Base-by-base conservation (phyloP, 2,797 vertebrate species). In the Coregonus ussuriensis region DNA sequence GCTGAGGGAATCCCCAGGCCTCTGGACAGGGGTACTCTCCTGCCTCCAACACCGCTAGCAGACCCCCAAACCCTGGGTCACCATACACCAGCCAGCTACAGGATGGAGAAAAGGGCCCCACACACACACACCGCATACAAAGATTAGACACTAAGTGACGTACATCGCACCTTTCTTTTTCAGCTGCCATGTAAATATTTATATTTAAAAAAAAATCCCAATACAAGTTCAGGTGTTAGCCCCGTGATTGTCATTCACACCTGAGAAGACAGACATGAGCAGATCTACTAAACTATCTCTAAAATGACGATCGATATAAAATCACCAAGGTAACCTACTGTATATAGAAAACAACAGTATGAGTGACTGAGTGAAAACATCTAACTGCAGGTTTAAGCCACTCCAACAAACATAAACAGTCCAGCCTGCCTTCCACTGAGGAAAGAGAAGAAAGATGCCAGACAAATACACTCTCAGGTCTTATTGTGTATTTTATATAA, bases 71-170 rank as follows among this genome's bases (percentile, higher is more conserved):
- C 56, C 96, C 96, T 71, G 97, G 94, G 74, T 99, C 95, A 89
- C 95, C 95, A 84, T 97, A 98, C 77, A 99, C 91, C 67, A 99
- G 84, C 98, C 98, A 99, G 74, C 98, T 99, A 33, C 47, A 1
- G 62, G 2, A 66, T 5, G 77, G 9, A 9, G 9, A 47, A 47
- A 47, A 47, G 9, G 41, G 9, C 9, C 3, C 66, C 63, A 74
- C 15, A 68, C 35, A 72, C 41, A 66, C 14, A 54, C 33, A 25
- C 59, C 21, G 52, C 41, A 37, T 54, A 71, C 53, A 65, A 14
- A 47, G 18, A 65, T 65, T 16, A 73, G 3, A 29, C 33, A 74
- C 51, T 72, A n/a, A 70, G 41, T 47, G 53, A 78, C 52, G 56
- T 18, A 31, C 54, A 72, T 63, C 69, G 53, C 52, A 67, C 73